Base-by-base conservation (phyloP, 2,888 invertebrate genomes). In the Steromphala cineraria region DNA sequence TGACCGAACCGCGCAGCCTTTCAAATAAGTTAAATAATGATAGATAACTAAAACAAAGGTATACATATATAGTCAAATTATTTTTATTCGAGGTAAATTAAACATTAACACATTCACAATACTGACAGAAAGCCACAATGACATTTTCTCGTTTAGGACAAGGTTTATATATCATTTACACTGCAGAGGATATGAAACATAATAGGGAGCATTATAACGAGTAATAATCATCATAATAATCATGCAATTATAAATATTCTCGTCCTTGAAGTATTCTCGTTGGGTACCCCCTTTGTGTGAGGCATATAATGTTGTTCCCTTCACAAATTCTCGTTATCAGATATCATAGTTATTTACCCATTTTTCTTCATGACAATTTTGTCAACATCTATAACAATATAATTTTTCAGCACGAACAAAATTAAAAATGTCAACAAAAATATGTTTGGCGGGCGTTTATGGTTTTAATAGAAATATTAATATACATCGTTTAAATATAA, bases 221-320 rank as follows among this genome's bases (percentile, higher is more conserved):
- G 28, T 28, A 62, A 62, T 62, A 62, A 24, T 46, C 28, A 62
- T 62, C 15, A 24, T 28, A 62, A 62, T 28, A 24, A 21, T 15
- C 62, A 62, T 62, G 62, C 62, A 62, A 8, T 46, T 62, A 62
- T 28, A 62, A 62, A 62, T 62, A 62, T 62, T 62, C 62, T 62
- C 62, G 62, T 62, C 62, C 13, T 62, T 46, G 46, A 46, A 62
- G 17, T 28, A 28, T 21, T 62, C 62, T 62, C 62, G 62, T 62
- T 62, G 13, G 24, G 15, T 62, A 13, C 28, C 28, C 62, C 62
- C 62, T 24, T 62, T 24, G 28, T 62, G 13, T 62, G 28, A 28
- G 28, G 15, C 8, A 28, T 24, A 15, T 15, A 28, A 28, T 28
- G 62, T 62, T 62, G 62, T 62, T 28, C 62, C 62, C 62, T 24